Base-by-base conservation (phyloP, 2,797 vertebrate genomes). In the Rhinella marina region DNA sequence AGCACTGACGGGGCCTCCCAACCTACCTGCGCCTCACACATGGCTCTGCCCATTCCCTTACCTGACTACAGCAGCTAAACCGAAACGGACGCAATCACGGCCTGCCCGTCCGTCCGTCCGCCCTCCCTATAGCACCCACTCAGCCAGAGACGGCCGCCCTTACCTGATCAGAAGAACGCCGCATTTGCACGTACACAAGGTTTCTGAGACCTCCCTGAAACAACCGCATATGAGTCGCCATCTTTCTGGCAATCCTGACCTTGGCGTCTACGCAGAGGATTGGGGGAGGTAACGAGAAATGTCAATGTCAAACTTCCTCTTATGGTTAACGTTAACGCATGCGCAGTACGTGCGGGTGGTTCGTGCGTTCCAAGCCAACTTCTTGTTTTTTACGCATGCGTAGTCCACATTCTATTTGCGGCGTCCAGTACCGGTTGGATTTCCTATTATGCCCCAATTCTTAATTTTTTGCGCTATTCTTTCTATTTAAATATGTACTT, bases 111-210 rank as follows among this genome's bases (percentile, higher is more conserved):
- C n/a, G n/a, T n/a, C n/a, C n/a, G n/a, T n/a, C 41, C 41, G 41
- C 41, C 41, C 23, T 0, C 11, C 62, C 7, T 0, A 3, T 41
- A 12, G 16, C 5, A 1, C 27, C 7, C 21, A 76, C 14, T 11
- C 61, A 27, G 41, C 2, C 56, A 59, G 17, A 21, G 17, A 14
- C 17, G 19, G 5, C 54, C 29, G 52, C 57, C 4, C 11, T 59
- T 76, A 89, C 88, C 88, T 89, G 88, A 50, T 89, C 88, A 27
- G 88, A 89, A 7, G 88, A 89, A 7, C 81, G 75, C 9, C 88
- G 85, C 88, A 89, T 87, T 61, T 89, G 88, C 29, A 89, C 11
- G 7, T 79, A 84, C 25, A 89, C 17, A 2, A 89, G 54, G 54
- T 75, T 89, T 8, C 88, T 78, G 2, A 89, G 10, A 10, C 88